Conservation (phyloP, 2,888 invertebrate genomes). For the Argynnis bischoffii region DNA sequence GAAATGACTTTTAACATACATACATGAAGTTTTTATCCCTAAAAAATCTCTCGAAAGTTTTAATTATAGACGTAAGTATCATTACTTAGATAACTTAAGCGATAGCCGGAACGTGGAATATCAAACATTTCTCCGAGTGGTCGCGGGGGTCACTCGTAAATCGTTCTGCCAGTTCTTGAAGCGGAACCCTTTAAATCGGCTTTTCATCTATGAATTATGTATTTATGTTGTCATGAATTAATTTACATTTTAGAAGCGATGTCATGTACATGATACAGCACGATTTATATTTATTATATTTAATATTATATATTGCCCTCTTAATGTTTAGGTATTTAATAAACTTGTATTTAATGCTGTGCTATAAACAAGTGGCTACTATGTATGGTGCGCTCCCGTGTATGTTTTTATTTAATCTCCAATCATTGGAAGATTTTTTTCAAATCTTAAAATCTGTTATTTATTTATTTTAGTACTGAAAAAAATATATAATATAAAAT, state of each 20-base stretch:
- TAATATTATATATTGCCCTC: neutral
- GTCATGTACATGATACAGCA: neutral
- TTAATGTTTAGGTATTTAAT: neutral
- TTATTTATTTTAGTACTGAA: too few relatives aligned
- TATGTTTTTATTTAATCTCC: too few relatives aligned
- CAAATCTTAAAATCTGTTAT: too few relatives aligned
- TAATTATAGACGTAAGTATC: conserved; percentile 9
- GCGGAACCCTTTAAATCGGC: conserved; percentile 19
- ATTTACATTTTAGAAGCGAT: conserved; percentile 9
- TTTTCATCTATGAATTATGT: conserved; percentile 20
- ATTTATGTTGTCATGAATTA: conserved; percentile 12
- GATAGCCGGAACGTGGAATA: conserved; percentile 13
- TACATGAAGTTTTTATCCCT: neutral
- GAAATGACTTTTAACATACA: neutral
- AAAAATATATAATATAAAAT: too few relatives aligned
- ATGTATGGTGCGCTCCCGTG: too few relatives aligned
- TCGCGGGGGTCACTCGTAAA: conserved; percentile 8
- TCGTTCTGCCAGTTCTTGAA: neutral
- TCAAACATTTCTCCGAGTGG: conserved; percentile 3
- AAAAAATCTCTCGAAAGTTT: conserved; percentile 4
- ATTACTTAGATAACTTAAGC: conserved; percentile 8
- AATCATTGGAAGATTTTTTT: too few relatives aligned
- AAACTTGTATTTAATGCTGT: neutral
- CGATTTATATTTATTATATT: conserved; percentile 1
- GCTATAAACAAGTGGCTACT: too few relatives aligned